Evolutionary conservation across 1,140 invertebrate genomes (phyloP).

Genomic region (Aphelenchoides avenae): DNA sequence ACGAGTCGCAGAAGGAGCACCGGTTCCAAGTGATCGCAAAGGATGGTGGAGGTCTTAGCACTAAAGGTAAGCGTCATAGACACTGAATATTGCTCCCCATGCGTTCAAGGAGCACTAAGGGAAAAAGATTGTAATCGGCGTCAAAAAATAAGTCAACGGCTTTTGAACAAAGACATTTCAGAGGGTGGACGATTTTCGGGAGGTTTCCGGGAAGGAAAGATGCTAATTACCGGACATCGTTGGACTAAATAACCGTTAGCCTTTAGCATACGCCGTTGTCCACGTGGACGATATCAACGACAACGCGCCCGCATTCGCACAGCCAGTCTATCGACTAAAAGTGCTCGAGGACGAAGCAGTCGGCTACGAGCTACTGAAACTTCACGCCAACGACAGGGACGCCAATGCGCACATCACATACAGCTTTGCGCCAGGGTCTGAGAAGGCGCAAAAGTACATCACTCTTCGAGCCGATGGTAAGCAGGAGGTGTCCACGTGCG

Average conservation of each 20-base stretch:
- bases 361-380: constrained; percentile 42
- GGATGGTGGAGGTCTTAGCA: constrained; percentile 69
- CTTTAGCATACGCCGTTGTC: constrained; percentile 24
- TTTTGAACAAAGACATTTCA: constrained; percentile 1
- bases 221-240: neutral
- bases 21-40: constrained; percentile 80
- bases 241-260: neutral
- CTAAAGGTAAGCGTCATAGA: constrained; percentile 18
- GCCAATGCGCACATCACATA: constrained; percentile 66
- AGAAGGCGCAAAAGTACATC: neutral
- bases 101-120: neutral
- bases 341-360: constrained; percentile 50
- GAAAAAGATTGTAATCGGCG: too few species aligned
- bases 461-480: constrained; percentile 14
- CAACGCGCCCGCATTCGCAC: constrained; percentile 53
- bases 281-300: constrained; percentile 76
- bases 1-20: constrained; percentile 74
- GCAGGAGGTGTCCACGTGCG: constrained; percentile 72
- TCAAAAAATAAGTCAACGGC: too few species aligned
- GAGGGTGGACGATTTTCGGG: neutral
- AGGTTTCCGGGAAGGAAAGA: neutral
- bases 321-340: constrained; percentile 32
- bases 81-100: constrained; percentile 8
- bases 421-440: constrained; percentile 64
- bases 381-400: constrained; percentile 43